phyloP scores from a whole-genome alignment of 2,113 vertebrate genomes.

The Propithecus coquereli region DNA sequence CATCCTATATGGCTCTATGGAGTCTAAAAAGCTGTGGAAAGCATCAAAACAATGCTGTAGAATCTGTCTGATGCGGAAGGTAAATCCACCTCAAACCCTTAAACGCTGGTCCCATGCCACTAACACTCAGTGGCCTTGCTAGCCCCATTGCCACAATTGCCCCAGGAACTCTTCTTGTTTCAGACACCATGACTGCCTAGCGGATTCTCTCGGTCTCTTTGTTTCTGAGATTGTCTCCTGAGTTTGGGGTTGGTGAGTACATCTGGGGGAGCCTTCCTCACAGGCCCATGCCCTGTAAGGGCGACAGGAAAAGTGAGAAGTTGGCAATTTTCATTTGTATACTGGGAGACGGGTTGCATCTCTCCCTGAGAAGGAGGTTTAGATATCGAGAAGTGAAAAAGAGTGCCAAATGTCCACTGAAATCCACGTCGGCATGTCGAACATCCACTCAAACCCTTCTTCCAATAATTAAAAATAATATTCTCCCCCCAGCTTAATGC shows the following conservation, averaged over 20 bases:
- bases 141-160: not conserved
- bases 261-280: not conserved
- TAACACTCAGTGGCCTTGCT: not conserved
- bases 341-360: not conserved
- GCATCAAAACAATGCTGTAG: not conserved
- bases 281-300: not conserved
- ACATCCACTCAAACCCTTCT: not conserved
- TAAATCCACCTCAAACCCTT: not conserved
- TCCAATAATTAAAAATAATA: not conserved
- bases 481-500: not conserved
- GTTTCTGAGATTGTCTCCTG: not conserved
- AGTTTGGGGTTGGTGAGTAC: not conserved
- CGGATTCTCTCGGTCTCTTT: not conserved
- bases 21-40: not conserved
- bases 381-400: not conserved
- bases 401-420: not conserved
- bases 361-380: not conserved
- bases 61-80: not conserved
- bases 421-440: too few relatives aligned
- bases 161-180: not conserved
- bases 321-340: not conserved
- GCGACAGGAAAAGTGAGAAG: not conserved
- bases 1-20: not conserved
- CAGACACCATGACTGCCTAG: too few relatives aligned
- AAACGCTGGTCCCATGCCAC: too few relatives aligned